Evolutionary conservation across 2,797 vertebrate species (phyloP).

Genomic region (Sebastes diaconus): DNA sequence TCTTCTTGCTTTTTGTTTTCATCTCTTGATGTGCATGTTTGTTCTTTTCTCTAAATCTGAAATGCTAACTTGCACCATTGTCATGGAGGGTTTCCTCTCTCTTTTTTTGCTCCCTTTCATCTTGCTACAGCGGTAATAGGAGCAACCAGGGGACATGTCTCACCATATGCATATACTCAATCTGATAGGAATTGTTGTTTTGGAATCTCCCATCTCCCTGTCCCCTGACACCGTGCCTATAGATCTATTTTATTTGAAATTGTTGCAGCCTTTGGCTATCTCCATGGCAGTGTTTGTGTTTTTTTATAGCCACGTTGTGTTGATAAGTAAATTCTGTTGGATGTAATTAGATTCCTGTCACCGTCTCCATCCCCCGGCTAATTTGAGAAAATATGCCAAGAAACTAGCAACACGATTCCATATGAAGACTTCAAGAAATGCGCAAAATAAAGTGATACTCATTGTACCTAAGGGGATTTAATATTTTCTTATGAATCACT

Average conservation of each 20-base stretch:
- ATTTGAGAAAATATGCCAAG: slow-evolving; percentile 16
- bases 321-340: slow-evolving; percentile 45
- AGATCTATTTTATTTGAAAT: slow-evolving; percentile 11
- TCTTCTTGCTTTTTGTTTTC: slow-evolving; percentile 8
- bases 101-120: slow-evolving; percentile 9
- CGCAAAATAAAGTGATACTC: neutral
- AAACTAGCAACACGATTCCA: slow-evolving; percentile 5
- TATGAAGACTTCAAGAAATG: neutral
- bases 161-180: slow-evolving; percentile 7
- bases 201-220: neutral
- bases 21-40: slow-evolving; percentile 30
- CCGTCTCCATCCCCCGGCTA: slow-evolving; percentile 16
- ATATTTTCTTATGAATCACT: neutral
- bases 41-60: slow-evolving; percentile 30
- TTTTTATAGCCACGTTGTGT: slow-evolving; percentile 22
- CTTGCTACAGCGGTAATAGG: slow-evolving; percentile 17
- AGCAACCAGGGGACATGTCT: slow-evolving; percentile 19
- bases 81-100: neutral
- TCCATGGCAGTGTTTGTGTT: slow-evolving; percentile 1
- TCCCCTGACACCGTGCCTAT: neutral
- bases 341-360: slow-evolving; percentile 50
- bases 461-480: neutral
- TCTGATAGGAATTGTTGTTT: slow-evolving; percentile 18
- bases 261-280: neutral
- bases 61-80: slow-evolving; percentile 31